Evolutionary conservation across 2,888 invertebrate genomes (phyloP), one percentile per base, ranked within the genome.

Genomic region (Lycaena phlaeas): DNA sequence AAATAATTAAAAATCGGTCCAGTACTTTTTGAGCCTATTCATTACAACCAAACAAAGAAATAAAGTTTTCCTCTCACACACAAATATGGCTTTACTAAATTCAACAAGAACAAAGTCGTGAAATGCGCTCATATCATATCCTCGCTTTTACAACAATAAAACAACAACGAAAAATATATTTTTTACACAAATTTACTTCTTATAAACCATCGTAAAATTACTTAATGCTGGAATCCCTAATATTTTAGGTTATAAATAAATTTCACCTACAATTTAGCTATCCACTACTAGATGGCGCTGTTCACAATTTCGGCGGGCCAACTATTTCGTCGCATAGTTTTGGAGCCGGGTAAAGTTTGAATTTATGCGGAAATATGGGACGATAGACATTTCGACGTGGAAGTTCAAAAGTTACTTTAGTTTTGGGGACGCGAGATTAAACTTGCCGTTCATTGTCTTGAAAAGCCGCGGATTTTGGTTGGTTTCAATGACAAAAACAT

Each of bases 351-450:
- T 34, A n/a, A 61, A 63, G 56, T 68, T 69, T 57, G 63, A 67
- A 68, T 70, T 70, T 68, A 69, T 67, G 68, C 61, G 62, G 55
- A 68, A 69, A 65, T 68, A 63, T 66, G 53, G 53, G 54, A 37
- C 43, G 49, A 47, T 51, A 55, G 53, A 56, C 48, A 49, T 50
- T 53, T 44, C 39, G 47, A 49, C 51, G 56, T 39, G 42, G 46
- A 57, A 59, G 54, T 59, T 57, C 41, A 44, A 34, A 44, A 36
- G 34, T 50, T 55, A 56, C 47, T 57, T 60, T 38, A 38, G 53
- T 59, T 52, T 61, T 67, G 66, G 61, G 25, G 46, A 54, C 54
- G 56, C 65, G 58, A 64, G 72, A 72, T 72, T 72, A 70, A 62
- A 68, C 53, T 61, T 56, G 46, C 36, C 37, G 40, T 42, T 48